Evolutionary conservation across 2,797 vertebrate genomes (phyloP).

Genomic region (Cyprinella venusta): DNA sequence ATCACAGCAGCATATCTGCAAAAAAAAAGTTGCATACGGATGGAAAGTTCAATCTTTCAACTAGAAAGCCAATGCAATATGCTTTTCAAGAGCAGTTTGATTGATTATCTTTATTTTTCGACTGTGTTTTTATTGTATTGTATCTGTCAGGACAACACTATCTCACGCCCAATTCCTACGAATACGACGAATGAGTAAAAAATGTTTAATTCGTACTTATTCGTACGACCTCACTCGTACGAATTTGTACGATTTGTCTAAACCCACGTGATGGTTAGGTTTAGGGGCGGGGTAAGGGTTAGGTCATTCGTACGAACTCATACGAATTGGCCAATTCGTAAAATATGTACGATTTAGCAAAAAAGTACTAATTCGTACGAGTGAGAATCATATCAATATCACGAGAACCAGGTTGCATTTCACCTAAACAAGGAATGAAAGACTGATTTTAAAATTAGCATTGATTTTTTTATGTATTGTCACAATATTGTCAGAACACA

Average conservation of each 20-base stretch:
- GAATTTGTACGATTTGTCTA: too few species aligned
- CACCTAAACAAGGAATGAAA: not conserved
- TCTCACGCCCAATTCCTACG: too few species aligned
- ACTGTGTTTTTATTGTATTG: not conserved
- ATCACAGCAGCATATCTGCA: not conserved
- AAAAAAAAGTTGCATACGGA: not conserved
- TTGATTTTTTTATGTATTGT: not conserved
- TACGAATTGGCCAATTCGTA: too few species aligned
- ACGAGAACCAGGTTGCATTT: not conserved
- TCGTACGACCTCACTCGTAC: too few species aligned
- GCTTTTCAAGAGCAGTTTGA: conserved; percentile 22
- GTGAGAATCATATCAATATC: too few species aligned
- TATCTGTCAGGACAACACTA: not conserved
- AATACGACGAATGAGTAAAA: too few species aligned
- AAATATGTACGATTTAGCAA: too few species aligned
- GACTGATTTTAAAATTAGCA: not conserved
- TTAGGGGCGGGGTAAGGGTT: too few species aligned
- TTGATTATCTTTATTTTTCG: not conserved
- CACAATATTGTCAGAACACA: not conserved
- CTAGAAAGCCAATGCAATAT: not conserved
- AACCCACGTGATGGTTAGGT: too few species aligned
- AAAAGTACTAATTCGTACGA: too few species aligned
- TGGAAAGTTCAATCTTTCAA: not conserved
- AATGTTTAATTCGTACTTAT: too few species aligned
- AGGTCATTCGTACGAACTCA: too few species aligned